Conservation (phyloP, 2,797 vertebrate species). For the Crypturellus tataupa region DNA sequence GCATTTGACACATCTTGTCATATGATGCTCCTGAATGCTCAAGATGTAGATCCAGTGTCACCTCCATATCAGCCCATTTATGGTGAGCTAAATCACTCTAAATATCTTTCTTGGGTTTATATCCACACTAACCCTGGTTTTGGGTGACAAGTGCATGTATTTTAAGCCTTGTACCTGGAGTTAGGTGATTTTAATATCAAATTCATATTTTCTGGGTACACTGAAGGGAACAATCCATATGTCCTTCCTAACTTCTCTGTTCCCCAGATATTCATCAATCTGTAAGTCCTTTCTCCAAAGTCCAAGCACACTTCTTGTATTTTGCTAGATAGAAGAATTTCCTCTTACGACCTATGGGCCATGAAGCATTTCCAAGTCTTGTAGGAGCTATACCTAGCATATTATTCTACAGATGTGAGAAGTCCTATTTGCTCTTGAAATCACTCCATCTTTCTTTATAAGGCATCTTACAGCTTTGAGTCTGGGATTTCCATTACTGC, state of each 20-base stretch:
- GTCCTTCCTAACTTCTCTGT: neutral
- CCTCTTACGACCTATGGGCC: rapidly evolving
- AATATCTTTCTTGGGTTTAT: neutral
- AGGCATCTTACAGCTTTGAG: neutral
- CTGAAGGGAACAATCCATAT: neutral
- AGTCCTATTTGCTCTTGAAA: neutral
- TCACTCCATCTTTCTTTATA: neutral
- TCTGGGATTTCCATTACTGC: neutral
- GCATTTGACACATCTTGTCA: neutral
- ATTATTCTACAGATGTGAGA: neutral
- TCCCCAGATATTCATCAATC: neutral
- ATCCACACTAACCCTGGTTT: neutral
- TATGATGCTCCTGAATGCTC: neutral
- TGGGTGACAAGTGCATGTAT: neutral
- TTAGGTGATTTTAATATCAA: neutral
- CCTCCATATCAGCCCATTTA: neutral
- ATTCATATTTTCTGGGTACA: neutral
- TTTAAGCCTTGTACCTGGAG: neutral
- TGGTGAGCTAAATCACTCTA: neutral
- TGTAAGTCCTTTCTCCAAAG: neutral
- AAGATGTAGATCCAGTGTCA: neutral
- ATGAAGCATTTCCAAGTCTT: neutral
- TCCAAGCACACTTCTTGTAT: rapidly evolving
- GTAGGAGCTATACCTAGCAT: neutral
- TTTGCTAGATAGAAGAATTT: neutral